Conservation (phyloP, 1,140 invertebrate species). For the Cardiocondyla obscurior region DNA sequence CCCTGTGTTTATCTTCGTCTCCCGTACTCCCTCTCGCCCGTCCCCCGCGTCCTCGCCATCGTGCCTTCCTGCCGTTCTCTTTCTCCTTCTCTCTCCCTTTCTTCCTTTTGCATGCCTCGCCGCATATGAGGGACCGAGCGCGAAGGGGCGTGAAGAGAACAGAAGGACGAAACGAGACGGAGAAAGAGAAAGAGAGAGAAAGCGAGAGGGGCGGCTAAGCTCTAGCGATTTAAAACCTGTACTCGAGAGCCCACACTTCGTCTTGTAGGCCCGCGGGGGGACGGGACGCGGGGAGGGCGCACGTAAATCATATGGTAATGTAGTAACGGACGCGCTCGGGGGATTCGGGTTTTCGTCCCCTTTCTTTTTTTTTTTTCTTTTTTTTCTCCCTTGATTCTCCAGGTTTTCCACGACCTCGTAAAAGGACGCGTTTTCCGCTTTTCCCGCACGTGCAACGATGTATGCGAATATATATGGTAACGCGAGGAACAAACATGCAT, state of each 20-base stretch:
- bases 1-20: conserved; percentile 18
- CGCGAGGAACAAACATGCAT: too few relatives aligned
- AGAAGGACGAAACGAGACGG: not conserved
- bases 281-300: conserved; percentile 52
- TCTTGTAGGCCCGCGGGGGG: too few relatives aligned
- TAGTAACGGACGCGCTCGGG: conserved; percentile 57
- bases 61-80: not conserved
- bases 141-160: not conserved
- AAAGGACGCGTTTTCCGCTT: not conserved
- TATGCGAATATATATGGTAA: not conserved
- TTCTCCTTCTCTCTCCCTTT: not conserved
- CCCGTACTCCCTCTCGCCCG: not conserved
- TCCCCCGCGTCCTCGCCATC: not conserved
- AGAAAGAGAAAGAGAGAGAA: conserved; percentile 20
- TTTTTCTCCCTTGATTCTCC: not conserved
- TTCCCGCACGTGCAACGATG: not conserved
- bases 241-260: conserved; percentile 61
- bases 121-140: not conserved
- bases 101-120: not conserved
- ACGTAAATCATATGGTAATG: conserved; percentile 82
- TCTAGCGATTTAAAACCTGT: conserved; percentile 78
- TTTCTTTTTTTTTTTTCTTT: not conserved
- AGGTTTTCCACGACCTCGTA: not conserved
- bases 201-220: conserved; percentile 51
- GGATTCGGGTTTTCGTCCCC: conserved; percentile 27